Conservation (phyloP, 2,888 invertebrate genomes). For the Podotricha telesiphe region DNA sequence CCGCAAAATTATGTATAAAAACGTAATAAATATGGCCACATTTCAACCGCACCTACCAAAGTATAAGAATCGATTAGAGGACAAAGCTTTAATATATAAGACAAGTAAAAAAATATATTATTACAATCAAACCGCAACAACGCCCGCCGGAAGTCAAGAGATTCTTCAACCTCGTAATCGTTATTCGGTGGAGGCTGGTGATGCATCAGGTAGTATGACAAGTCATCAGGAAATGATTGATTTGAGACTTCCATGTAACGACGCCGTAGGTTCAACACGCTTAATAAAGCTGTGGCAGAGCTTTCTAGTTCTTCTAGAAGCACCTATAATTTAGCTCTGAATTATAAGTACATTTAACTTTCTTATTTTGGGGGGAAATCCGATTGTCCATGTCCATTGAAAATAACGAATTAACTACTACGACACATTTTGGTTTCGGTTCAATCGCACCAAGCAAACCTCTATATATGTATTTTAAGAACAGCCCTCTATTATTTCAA, state of each 20-base stretch:
- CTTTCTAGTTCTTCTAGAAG: slow-evolving; percentile 96
- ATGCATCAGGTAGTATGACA: slow-evolving; percentile 89
- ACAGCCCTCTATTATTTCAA: no score
- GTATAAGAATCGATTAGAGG: no score
- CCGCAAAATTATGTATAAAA: no score
- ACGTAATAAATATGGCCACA: no score
- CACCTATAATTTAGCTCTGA: slow-evolving; percentile 84
- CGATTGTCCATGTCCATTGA: no score
- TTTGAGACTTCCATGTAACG: slow-evolving; percentile 96
- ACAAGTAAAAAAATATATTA: slow-evolving; percentile 28
- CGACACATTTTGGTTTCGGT: no score
- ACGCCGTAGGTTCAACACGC: slow-evolving; percentile 94
- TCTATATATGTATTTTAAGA: no score
- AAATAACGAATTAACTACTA: no score
- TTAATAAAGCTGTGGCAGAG: slow-evolving; percentile 94
- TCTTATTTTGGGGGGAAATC: no score
- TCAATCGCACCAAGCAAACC: no score
- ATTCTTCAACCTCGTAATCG: slow-evolving; percentile 71
- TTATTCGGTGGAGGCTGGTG: slow-evolving; percentile 90
- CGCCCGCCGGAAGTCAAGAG: slow-evolving; percentile 66
- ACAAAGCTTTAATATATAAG: no score
- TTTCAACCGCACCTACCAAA: no score
- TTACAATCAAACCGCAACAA: slow-evolving; percentile 90
- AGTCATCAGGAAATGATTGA: slow-evolving; percentile 91
- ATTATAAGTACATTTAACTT: neutral